These are phyloP conservation scores for Actias luna DNA, from an alignment of 2,888 invertebrate genomes.

Conservation along the genomic window DNA sequence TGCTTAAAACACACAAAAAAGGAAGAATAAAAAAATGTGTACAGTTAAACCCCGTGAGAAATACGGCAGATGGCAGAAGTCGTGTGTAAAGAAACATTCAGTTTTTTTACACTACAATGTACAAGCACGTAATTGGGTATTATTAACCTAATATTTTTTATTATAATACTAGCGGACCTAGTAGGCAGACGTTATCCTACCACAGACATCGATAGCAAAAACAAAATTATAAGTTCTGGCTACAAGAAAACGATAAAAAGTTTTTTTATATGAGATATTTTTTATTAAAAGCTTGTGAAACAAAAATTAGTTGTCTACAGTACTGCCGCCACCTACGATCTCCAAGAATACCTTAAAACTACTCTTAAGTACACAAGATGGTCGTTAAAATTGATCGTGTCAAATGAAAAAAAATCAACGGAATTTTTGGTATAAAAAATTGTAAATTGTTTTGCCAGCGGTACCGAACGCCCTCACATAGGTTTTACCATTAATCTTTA, in stretches of 20 bases:
- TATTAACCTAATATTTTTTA: background rate
- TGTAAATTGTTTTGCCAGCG: background rate
- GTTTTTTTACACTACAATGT: slow-evolving; percentile 15
- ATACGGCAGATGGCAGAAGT: slow-evolving; percentile 27
- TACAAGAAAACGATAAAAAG: too few relatives aligned
- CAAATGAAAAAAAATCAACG: too few relatives aligned
- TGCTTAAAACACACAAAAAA: slow-evolving; percentile 22
- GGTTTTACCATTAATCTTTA: background rate
- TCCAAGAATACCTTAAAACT: too few relatives aligned
- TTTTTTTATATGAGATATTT: too few relatives aligned
- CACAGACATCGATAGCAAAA: too few relatives aligned
- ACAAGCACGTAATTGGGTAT: background rate
- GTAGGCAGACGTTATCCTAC: too few relatives aligned
- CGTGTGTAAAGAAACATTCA: slow-evolving; percentile 15
- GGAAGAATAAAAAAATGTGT: background rate
- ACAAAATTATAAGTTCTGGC: too few relatives aligned
- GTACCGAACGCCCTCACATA: background rate
- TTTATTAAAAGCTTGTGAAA: too few relatives aligned
- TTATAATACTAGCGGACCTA: background rate
- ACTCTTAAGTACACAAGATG: too few relatives aligned
- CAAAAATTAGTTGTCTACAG: too few relatives aligned
- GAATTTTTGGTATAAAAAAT: background rate
- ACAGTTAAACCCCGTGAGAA: slow-evolving; percentile 31
- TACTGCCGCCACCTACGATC: too few relatives aligned
- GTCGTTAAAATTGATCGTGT: too few relatives aligned